These are phyloP conservation scores for Otolemur crassicaudatus DNA, from an alignment of 2,797 vertebrate species.

Conservation along the genomic window DNA sequence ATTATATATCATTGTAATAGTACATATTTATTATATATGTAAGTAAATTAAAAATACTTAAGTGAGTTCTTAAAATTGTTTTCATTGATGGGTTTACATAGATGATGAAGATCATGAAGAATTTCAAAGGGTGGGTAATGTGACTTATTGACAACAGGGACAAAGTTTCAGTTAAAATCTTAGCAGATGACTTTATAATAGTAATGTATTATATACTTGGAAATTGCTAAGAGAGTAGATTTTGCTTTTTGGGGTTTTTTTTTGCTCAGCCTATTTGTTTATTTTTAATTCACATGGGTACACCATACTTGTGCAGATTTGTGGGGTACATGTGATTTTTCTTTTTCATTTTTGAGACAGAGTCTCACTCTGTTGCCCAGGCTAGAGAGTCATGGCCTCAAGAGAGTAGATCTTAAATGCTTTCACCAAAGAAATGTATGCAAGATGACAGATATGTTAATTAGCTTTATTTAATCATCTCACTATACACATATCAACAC, in stretches of 20 bases:
- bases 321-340: too few relatives aligned
- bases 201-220: neutral
- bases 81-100: slow-evolving; percentile 27
- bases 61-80: slow-evolving; percentile 17
- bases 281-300: too few relatives aligned
- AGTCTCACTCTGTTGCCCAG: too few relatives aligned
- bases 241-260: too few relatives aligned
- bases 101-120: slow-evolving; percentile 5
- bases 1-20: neutral
- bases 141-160: neutral
- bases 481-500: neutral
- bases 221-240: neutral
- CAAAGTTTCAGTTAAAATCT: neutral
- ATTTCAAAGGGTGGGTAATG: neutral
- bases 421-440: neutral
- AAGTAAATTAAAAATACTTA: slow-evolving; percentile 51
- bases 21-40: neutral
- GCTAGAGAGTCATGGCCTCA: too few relatives aligned
- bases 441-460: neutral
- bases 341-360: too few relatives aligned
- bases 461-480: neutral
- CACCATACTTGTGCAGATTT: too few relatives aligned
- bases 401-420: neutral
- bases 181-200: neutral
- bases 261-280: too few relatives aligned